These are phyloP conservation scores for Xenotilapia caudafasciata DNA, from an alignment of 2,113 vertebrate species.

Conservation along the genomic window DNA sequence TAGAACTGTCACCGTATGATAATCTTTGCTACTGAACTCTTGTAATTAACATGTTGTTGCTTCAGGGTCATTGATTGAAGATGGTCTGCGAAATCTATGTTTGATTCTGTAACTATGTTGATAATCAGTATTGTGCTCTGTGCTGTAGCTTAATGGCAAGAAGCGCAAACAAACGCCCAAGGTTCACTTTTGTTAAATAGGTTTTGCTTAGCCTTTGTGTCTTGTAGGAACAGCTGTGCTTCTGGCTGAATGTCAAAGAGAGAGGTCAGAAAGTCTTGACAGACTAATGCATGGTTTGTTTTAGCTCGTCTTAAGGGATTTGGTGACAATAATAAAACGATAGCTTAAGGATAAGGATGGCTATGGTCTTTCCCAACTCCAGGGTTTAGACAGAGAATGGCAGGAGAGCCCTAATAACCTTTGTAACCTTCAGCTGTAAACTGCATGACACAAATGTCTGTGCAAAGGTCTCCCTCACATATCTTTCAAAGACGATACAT, in stretches of 20 bases:
- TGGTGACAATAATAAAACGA: not conserved
- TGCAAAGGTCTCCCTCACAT: not conserved
- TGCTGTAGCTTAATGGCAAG: not conserved
- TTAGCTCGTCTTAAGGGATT: not conserved
- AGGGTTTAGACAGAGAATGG: not conserved
- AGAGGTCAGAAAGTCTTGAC: not conserved
- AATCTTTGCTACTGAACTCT: not conserved
- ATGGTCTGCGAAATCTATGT: not conserved
- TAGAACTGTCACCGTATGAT: not conserved
- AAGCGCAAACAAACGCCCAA: not conserved
- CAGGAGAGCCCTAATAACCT: not conserved
- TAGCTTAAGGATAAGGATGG: not conserved
- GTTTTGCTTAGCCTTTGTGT: not conserved
- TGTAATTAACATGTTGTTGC: not conserved
- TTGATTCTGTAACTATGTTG: not conserved
- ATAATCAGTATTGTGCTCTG: not conserved
- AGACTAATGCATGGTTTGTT: not conserved
- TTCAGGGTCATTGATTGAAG: slow-evolving; percentile 18
- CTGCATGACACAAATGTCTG: not conserved
- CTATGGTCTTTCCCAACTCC: not conserved
- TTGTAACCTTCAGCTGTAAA: not conserved
- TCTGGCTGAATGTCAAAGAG: not conserved
- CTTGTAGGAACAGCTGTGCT: not conserved
- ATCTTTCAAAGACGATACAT: not conserved
- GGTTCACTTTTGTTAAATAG: not conserved